Evolutionary conservation across 2,888 invertebrate species (phyloP).

Genomic region (Dynastes grantii): DNA sequence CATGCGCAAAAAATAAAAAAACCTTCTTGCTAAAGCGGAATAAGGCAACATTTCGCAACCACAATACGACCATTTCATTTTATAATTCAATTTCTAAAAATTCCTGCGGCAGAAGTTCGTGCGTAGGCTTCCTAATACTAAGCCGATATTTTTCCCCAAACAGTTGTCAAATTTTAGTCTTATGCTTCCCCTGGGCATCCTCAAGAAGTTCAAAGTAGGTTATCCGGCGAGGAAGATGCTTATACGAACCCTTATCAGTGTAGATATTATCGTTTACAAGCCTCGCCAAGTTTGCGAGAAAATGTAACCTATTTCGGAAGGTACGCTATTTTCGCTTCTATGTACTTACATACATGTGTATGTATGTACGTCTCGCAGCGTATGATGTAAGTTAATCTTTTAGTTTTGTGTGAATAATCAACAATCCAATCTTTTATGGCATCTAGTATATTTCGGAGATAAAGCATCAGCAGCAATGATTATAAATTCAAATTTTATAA

Average conservation of each 20-base stretch:
- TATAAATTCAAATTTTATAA: no score
- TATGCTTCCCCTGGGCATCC: slow-evolving; percentile 25
- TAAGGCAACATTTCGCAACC: neutral
- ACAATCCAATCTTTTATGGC: no score
- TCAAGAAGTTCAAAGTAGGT: slow-evolving; percentile 34
- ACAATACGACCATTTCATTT: neutral
- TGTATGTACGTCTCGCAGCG: no score
- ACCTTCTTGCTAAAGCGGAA: neutral
- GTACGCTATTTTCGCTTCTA: neutral
- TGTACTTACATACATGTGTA: no score
- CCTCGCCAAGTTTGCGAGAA: slow-evolving; percentile 5
- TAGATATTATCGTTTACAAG: slow-evolving; percentile 28
- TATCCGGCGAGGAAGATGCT: slow-evolving; percentile 27
- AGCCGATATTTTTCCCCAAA: slow-evolving; percentile 21
- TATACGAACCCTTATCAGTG: slow-evolving; percentile 30
- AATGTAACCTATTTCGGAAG: neutral
- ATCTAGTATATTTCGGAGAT: no score
- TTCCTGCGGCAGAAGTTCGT: slow-evolving; percentile 8
- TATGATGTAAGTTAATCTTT: no score
- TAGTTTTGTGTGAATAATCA: no score
- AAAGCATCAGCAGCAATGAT: no score
- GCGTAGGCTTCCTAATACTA: slow-evolving; percentile 5
- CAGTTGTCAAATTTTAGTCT: slow-evolving; percentile 38
- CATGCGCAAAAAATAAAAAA: no score
- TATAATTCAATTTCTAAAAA: slow-evolving; percentile 10